These are phyloP conservation scores for Zootermopsis nevadensis DNA, from an alignment of 2,888 invertebrate genomes.

Conservation along the genomic window DNA sequence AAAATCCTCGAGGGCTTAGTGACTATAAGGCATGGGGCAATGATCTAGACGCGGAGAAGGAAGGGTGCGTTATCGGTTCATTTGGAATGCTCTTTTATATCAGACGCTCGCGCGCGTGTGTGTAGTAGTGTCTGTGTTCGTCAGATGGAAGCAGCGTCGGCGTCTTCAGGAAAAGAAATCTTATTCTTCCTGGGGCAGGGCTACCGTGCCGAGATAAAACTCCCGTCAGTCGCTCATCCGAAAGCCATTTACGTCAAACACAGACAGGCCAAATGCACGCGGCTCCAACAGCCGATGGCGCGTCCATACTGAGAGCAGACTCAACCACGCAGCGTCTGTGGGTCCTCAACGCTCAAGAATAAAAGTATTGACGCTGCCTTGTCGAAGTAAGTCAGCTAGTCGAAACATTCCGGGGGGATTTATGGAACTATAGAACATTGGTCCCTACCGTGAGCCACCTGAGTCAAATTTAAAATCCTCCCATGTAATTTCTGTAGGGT, in stretches of 20 bases:
- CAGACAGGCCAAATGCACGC: slow-evolving; percentile 32
- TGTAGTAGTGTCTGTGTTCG: neutral
- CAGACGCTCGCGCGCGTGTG: neutral
- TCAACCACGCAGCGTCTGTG: no score
- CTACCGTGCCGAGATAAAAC: slow-evolving; percentile 38
- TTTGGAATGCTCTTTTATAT: slow-evolving; percentile 35
- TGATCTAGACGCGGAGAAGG: neutral
- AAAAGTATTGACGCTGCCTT: no score
- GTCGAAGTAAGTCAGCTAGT: no score
- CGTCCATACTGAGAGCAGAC: no score
- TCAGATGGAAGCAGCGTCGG: neutral
- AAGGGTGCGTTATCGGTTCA: slow-evolving; percentile 36
- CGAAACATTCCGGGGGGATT: no score
- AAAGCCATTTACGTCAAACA: slow-evolving; percentile 50
- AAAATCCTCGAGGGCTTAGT: no score
- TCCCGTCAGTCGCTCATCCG: slow-evolving; percentile 44
- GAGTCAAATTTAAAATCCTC: no score
- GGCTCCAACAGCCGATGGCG: neutral
- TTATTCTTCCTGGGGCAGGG: neutral
- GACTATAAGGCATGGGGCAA: no score
- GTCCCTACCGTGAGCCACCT: no score
- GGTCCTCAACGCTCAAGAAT: no score
- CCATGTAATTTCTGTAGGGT: no score
- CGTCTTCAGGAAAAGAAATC: neutral
- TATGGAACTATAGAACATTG: no score